Base-by-base conservation (phyloP, 2,888 invertebrate species). In the Drosophila histrio region DNA sequence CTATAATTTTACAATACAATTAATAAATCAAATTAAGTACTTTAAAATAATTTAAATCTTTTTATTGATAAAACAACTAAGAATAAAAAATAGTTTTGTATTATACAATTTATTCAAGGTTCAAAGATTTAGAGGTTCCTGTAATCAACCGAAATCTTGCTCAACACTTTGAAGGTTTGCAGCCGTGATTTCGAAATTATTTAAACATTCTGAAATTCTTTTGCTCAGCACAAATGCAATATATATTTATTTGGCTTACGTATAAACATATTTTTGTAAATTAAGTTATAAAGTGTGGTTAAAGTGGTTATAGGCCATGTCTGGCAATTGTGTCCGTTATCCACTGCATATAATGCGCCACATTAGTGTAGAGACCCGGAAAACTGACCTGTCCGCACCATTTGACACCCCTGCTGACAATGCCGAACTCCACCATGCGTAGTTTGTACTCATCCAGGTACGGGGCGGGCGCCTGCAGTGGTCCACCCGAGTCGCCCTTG, bases 371-470 rank as follows among this genome's bases (percentile, higher is more conserved):
- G 0, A 94, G 92, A 0, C 93, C 94, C 0, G 94, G 94, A 24
- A 82, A 89, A 22, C 76, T 92, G 0, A 94, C 93, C 6, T 73
- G 62, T 1, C 90, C 90, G 71, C 95, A 95, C 3, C 92, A 85
- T 0, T 91, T 91, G 0, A 94, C 93, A 0, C 95, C 95, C 78
- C 94, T 93, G 0, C 94, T 94, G 0, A 95, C 95, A 0, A 95
- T 90, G 4, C 95, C 95, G 52, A 79, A 89, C 41, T 89, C 88
- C 9, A 90, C 68, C 76, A 80, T 86, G n/a, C 85, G 79, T 11
- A 73, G 60, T 11, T 72, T 69, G 17, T 68, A 87, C 53, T 74
- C 65, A 2, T 68, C 71, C 15, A 76, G 13, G 26, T 76, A 81
- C 1, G 56, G 62, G 0, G 75, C 80, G 0, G 87, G 66, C 0